phyloP scores from a whole-genome alignment of 2,113 vertebrate genomes.

The Canis aureus region DNA sequence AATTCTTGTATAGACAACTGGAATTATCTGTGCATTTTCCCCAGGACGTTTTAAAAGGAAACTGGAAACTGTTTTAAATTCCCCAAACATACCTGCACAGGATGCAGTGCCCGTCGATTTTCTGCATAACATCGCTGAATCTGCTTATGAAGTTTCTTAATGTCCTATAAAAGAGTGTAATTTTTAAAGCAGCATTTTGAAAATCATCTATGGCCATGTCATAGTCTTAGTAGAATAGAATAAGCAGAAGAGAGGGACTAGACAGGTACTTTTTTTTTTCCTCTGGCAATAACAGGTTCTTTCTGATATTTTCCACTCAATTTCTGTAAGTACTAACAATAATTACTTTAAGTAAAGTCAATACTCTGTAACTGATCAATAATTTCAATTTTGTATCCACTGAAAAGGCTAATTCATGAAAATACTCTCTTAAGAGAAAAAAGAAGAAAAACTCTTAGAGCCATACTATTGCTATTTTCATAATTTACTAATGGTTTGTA shows the following conservation, averaged over 20 bases:
- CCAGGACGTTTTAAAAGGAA: neutral
- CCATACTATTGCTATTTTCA: neutral
- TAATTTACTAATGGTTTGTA: neutral
- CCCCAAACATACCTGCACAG: slow-evolving; percentile 92
- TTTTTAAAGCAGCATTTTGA: slow-evolving; percentile 55
- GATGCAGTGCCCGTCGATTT: slow-evolving; percentile 94
- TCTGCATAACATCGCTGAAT: slow-evolving; percentile 98
- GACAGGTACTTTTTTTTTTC: neutral
- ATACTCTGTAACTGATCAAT: neutral
- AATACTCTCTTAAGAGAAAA: neutral
- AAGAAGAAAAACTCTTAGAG: neutral
- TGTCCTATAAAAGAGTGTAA: slow-evolving; percentile 88
- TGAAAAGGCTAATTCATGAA: slow-evolving; percentile 27
- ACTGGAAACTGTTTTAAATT: neutral
- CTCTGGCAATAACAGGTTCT: neutral
- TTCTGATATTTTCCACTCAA: slow-evolving; percentile 26
- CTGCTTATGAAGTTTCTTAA: slow-evolving; percentile 98
- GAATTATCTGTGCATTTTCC: neutral
- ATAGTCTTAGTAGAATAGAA: neutral
- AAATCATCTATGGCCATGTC: neutral
- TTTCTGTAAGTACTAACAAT: slow-evolving; percentile 18
- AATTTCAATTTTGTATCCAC: slow-evolving; percentile 4
- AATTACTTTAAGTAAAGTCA: neutral
- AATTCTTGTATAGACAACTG: neutral
- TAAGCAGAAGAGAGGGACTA: neutral